Conservation (phyloP, 1,140 invertebrate species). For the Gonioctena quinquepunctata region DNA sequence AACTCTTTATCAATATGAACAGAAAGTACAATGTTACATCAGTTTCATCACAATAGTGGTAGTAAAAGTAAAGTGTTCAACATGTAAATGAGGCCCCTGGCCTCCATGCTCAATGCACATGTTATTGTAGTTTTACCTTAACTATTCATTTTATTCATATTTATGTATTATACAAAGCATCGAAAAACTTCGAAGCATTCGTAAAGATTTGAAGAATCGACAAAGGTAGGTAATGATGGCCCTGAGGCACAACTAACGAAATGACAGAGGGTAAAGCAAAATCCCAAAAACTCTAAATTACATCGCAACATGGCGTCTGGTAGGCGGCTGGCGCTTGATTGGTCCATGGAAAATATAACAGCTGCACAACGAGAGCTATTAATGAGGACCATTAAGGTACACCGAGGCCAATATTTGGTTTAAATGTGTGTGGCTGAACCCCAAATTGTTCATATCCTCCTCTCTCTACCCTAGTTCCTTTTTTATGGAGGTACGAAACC, state of each 20-base stretch:
- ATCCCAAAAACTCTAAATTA: conserved; percentile 19
- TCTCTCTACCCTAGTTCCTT: not conserved
- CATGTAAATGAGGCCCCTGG: too few species aligned
- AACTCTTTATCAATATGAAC: too few species aligned
- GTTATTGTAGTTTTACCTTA: too few species aligned
- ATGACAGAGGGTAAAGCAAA: conserved; percentile 15
- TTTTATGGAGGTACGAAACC: not conserved
- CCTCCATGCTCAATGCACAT: too few species aligned
- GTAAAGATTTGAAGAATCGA: not conserved
- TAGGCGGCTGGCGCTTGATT: conserved; percentile 35
- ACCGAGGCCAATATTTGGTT: conserved; percentile 44
- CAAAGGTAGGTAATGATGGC: not conserved
- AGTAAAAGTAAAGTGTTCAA: too few species aligned
- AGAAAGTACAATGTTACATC: too few species aligned
- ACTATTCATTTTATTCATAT: too few species aligned
- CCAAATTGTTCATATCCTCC: conserved; percentile 12
- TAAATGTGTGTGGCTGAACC: conserved; percentile 28
- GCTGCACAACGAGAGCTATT: conserved; percentile 46
- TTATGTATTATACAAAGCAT: too few species aligned
- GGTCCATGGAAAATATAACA: conserved; percentile 50
- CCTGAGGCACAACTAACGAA: not conserved
- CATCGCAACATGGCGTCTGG: conserved; percentile 36
- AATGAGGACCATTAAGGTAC: conserved; percentile 44
- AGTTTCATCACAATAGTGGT: too few species aligned
- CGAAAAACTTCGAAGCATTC: too few species aligned